Percentiles rank a stretch among this genome's conserved stretches.
Evolutionary conservation across 53 echinoderm and acorn worm genomes (phyloP).

Genomic region (Luidia sarsii): DNA sequence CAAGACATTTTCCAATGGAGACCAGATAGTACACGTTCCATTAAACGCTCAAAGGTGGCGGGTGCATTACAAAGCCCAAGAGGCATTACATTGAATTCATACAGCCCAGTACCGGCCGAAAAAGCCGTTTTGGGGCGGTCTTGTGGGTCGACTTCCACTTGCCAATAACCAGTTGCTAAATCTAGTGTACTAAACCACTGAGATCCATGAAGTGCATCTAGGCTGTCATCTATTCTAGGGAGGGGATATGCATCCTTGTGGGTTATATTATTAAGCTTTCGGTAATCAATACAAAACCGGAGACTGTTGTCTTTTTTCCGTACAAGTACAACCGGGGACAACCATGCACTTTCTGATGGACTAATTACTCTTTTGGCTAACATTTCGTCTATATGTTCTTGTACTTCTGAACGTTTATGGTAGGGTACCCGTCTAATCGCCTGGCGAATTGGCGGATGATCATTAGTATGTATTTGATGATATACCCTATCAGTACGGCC

Average conservation of each 20-base stretch:
- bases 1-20: conserved; percentile 28
- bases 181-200: neutral
- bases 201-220: neutral
- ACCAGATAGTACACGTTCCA: conserved; percentile 15
- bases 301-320: conserved; percentile 15
- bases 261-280: neutral
- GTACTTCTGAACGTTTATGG: neutral
- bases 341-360: conserved; percentile 30
- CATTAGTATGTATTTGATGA: conserved; percentile 42
- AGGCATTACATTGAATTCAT: conserved; percentile 22
- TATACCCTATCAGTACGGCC: conserved; percentile 39
- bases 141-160: neutral
- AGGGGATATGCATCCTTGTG: conserved; percentile 14
- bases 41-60: conserved; percentile 23
- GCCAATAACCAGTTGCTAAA: conserved; percentile 7
- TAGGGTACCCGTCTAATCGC: neutral
- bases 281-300: conserved; percentile 29
- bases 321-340: conserved; percentile 30
- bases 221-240: conserved; percentile 6
- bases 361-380: neutral
- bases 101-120: neutral
- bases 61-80: conserved; percentile 25
- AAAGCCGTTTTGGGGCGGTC: neutral
- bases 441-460: conserved; percentile 6
- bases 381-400: conserved; percentile 20